A percentile compares a stretch with the other conserved stretches of the same genome.
Conservation (phyloP, 2,888 invertebrate genomes). For the Coleophora deauratella region DNA sequence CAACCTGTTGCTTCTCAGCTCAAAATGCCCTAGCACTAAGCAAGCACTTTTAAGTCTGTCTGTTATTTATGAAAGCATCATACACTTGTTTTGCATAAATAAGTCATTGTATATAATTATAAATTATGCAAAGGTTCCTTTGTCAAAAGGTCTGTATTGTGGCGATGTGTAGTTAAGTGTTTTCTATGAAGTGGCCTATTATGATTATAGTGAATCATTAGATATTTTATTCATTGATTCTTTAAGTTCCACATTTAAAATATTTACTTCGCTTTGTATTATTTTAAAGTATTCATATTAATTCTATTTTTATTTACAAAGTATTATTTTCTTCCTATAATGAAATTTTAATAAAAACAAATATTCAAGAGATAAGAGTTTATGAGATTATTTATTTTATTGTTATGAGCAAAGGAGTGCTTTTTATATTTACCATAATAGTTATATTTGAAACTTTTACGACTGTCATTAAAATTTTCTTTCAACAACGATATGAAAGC, state of each 20-base stretch:
- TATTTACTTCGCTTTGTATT: constrained; percentile 52
- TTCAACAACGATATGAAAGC: neutral
- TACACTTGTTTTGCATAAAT: constrained; percentile 52
- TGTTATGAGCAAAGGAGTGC: constrained; percentile 18
- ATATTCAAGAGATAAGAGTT: constrained; percentile 17
- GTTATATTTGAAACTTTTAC: neutral
- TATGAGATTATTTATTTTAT: constrained; percentile 21
- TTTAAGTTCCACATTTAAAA: constrained; percentile 59
- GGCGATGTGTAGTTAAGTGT: constrained; percentile 44
- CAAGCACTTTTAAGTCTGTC: constrained; percentile 52
- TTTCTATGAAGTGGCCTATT: constrained; percentile 60
- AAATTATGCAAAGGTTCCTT: constrained; percentile 51
- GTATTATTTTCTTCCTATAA: constrained; percentile 19
- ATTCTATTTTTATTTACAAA: constrained; percentile 27
- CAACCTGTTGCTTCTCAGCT: constrained; percentile 51
- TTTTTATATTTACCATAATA: constrained; percentile 2
- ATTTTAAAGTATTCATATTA: constrained; percentile 60
- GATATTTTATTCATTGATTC: constrained; percentile 45
- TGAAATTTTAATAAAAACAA: constrained; percentile 12
- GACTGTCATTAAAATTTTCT: neutral
- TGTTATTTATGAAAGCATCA: constrained; percentile 56
- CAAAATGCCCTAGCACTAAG: constrained; percentile 66
- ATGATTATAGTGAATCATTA: constrained; percentile 38
- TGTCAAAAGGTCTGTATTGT: constrained; percentile 52
- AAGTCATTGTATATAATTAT: constrained; percentile 60